Evolutionary conservation across 2,888 invertebrate genomes (phyloP), one percentile per base, ranked within the genome.

Genomic region (Onchidella celtica): DNA sequence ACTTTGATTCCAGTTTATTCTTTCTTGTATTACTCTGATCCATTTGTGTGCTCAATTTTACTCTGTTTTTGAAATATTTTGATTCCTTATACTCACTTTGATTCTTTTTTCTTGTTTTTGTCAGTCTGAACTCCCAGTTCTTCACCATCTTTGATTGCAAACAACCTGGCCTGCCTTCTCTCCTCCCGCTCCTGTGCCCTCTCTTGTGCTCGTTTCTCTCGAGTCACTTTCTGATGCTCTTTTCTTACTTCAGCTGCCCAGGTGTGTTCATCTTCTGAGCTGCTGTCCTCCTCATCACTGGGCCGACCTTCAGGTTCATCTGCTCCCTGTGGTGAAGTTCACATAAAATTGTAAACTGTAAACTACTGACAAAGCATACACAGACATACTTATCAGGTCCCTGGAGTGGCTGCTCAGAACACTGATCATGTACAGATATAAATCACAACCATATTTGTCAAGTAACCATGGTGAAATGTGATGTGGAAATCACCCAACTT

Each of bases 201-300:
- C 93, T 85, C 86, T 93, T 90, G 88, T 91, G 90, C 89, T 91
- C 95, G 94, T 73, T 85, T 83, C 47, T 87, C 85, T n/a, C 78
- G 76, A 36, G 74, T 75, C 38, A 96, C 94, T n/a, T 95, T 94
- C 89, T 95, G 95, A 90, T 96, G 96, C 89, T 96, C 95, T 90
- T 96, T 96, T 0, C 84, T 86, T 32, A 86, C 84, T 11, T 87
- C 86, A n/a, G 78, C 78, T 17, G 87, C 95, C 96, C 96, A 97
- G 4, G 95, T 95, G 83, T 95, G 95, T 77, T 97, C 97, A 91
- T 97, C 97, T 87, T 97, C 97, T 1, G 89, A 89, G 68, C 89
- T 89, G 73, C 74, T 79, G 29, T 75, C 79, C 14, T 82, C 88
- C 11, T 89, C 89, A 59, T 89, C 87, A 81, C 88, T 87, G 6